These are phyloP conservation scores for Leucophora obtusa DNA, from an alignment of 2,888 invertebrate species.

Conservation along the genomic window DNA sequence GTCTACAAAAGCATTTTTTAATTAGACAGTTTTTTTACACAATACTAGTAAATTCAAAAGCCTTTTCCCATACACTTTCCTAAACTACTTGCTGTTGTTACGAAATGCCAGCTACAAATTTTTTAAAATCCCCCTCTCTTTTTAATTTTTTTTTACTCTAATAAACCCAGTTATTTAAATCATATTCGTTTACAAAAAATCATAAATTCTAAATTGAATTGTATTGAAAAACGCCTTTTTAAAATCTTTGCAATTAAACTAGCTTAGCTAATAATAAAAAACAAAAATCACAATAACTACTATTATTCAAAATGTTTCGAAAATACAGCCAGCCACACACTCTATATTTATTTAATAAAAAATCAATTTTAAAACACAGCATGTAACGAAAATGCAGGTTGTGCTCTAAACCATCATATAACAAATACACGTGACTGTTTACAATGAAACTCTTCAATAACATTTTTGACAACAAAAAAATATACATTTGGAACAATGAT, in stretches of 20 bases:
- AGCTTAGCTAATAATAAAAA: conserved; percentile 68
- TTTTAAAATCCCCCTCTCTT: background rate
- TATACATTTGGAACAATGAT: background rate
- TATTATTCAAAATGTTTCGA: conserved; percentile 19
- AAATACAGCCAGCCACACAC: conserved; percentile 19
- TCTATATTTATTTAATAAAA: conserved; percentile 64
- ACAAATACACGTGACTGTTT: conserved; percentile 23
- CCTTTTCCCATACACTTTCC: too few species aligned
- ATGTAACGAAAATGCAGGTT: conserved; percentile 54
- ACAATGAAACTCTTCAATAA: background rate
- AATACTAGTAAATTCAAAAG: too few species aligned
- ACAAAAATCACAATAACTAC: conserved; percentile 47
- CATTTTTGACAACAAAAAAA: background rate
- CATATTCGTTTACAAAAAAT: background rate
- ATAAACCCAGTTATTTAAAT: conserved; percentile 9
- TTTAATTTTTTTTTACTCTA: conserved; percentile 10
- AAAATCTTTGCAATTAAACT: conserved; percentile 57
- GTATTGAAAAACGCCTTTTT: conserved; percentile 31
- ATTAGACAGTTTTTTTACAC: too few species aligned
- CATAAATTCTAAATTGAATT: conserved; percentile 44
- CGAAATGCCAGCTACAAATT: background rate
- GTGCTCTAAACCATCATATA: background rate
- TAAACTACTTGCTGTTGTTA: too few species aligned
- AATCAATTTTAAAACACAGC: conserved; percentile 66
- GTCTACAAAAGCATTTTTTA: too few species aligned